Evolutionary conservation across 2,888 invertebrate species (phyloP).

Genomic region (Andrena bicolor): DNA sequence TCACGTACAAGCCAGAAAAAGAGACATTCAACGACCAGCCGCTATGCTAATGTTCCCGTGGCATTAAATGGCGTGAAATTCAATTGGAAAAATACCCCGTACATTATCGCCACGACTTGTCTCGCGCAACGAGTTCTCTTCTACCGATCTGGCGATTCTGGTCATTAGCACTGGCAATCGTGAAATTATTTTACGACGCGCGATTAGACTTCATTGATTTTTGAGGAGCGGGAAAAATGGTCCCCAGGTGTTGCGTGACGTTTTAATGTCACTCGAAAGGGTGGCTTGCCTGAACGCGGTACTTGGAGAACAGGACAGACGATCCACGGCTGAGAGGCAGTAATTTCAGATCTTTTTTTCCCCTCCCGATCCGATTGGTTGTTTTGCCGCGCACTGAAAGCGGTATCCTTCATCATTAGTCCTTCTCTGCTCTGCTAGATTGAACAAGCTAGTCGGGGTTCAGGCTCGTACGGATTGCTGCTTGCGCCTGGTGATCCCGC

Average conservation of each 20-base stretch:
- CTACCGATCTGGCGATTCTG: neutral
- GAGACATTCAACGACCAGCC: constrained; percentile 40
- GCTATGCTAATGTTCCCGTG: constrained; percentile 47
- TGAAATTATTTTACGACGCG: neutral
- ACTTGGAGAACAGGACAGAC: neutral
- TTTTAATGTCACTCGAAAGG: neutral
- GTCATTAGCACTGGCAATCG: neutral
- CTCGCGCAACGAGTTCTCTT: constrained; percentile 8
- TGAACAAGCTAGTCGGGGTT: constrained; percentile 40
- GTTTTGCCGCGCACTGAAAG: constrained; percentile 48
- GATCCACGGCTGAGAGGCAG: constrained; percentile 28
- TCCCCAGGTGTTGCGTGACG: neutral
- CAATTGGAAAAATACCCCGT: constrained; percentile 41
- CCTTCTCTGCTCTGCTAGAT: constrained; percentile 45
- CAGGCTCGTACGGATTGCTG: constrained; percentile 31
- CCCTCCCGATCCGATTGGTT: constrained; percentile 38
- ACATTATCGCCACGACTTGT: constrained; percentile 35
- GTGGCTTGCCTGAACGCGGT: neutral
- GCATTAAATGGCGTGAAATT: constrained; percentile 65
- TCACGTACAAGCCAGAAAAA: constrained; percentile 35
- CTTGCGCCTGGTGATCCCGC: constrained; percentile 54
- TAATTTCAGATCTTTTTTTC: constrained; percentile 54
- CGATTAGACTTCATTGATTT: neutral
- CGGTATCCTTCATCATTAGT: constrained; percentile 65
- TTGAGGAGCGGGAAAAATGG: neutral